Base-by-base conservation (phyloP, 2,888 invertebrate species). In the Zygaena filipendulae region DNA sequence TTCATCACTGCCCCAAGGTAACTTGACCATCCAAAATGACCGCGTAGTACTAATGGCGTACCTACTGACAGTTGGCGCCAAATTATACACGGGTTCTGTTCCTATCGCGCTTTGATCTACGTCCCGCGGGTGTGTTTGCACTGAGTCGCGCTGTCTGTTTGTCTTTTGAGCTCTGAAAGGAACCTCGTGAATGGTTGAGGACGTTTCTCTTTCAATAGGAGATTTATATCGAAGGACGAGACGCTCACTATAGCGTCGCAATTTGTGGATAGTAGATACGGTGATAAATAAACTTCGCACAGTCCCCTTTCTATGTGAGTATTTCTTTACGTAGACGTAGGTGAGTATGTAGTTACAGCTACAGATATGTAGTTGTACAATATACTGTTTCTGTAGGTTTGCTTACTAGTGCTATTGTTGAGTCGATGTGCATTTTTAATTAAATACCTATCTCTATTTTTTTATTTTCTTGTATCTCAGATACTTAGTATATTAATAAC, bases 21-120 rank as follows among this genome's bases (percentile, higher is more conserved):
- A n/a, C n/a, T n/a, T n/a, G n/a, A n/a, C n/a, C n/a, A n/a, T n/a
- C n/a, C n/a, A 16, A 16, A 16, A 16, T 16, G 7, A 40, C 52
- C 47, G 54, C 49, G 52, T 54, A 59, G 55, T 66, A 70, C 7
- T 72, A 69, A 74, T 71, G 70, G 71, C 70, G 68, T 54, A 59
- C n/a, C n/a, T n/a, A n/a, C 47, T 48, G 55, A 55, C 39, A 59
- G 64, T 71, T 74, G 74, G 69, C 75, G 70, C 74, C 74, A 77
- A 77, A 74, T 77, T 75, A 75, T 64, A 70, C 60, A 47, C 46
- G 47, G 56, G 54, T 43, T 52, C 66, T 62, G 68, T 72, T 71
- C 59, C 52, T 77, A 77, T 77, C 77, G 69, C 56, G 53, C 75
- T 77, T 75, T 77, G 75, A 75, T 75, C 75, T 75, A 67, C 23